Evolutionary conservation across 2,797 vertebrate genomes (phyloP).

Genomic region (Ficedula albicollis): DNA sequence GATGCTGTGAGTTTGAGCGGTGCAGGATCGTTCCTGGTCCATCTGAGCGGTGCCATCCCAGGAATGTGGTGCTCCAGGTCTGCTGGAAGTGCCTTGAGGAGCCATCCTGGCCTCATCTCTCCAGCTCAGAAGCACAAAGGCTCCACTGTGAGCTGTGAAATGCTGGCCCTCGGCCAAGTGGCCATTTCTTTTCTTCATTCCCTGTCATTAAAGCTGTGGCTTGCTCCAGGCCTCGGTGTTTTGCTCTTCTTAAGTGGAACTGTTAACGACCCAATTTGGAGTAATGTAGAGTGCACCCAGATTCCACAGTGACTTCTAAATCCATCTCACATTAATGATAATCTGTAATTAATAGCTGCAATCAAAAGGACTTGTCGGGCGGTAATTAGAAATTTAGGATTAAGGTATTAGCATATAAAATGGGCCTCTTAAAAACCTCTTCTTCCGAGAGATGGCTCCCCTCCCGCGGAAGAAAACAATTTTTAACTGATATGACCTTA

Average conservation of each 20-base stretch:
- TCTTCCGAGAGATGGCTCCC: background rate
- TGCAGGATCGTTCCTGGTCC: accelerated
- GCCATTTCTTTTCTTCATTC: constrained; percentile 28
- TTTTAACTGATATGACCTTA: background rate
- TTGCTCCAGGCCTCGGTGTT: constrained; percentile 45
- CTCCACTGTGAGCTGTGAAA: background rate
- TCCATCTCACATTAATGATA: constrained; percentile 25
- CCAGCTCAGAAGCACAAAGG: background rate
- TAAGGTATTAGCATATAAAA: constrained; percentile 38
- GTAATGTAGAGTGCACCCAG: constrained; percentile 7
- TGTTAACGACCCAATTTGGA: constrained; percentile 64
- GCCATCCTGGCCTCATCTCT: background rate
- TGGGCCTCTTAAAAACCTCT: background rate
- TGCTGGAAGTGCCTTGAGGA: background rate
- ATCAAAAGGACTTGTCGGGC: constrained; percentile 29
- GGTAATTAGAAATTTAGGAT: constrained; percentile 50
- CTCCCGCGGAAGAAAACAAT: background rate
- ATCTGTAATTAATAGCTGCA: constrained; percentile 54
- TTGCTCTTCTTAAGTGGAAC: constrained; percentile 63
- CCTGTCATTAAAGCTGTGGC: constrained; percentile 47
- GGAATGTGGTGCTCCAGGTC: accelerated
- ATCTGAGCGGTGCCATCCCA: accelerated
- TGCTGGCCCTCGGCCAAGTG: constrained; percentile 22
- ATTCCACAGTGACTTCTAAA: constrained; percentile 45
- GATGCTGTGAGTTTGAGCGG: accelerated